A percentile compares a stretch with the other conserved stretches of the same genome.
Evolutionary conservation across 1,140 invertebrate genomes (phyloP).

Genomic region (Paracyclopina nana): DNA sequence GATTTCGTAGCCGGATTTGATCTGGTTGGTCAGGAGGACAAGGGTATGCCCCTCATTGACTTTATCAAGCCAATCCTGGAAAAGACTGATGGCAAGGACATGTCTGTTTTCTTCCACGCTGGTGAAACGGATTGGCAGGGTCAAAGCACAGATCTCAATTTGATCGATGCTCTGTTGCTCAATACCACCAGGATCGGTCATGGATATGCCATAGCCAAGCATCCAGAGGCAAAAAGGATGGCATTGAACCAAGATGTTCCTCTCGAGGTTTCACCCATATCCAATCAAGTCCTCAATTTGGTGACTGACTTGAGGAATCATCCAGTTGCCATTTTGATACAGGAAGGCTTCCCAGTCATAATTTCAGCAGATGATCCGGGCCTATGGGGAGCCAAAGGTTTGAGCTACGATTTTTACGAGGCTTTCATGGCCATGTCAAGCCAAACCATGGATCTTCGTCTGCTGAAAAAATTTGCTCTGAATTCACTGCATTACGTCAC

Average conservation of each 20-base stretch:
- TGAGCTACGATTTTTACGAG: conserved; percentile 63
- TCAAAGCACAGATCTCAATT: conserved; percentile 37
- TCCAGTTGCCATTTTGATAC: conserved; percentile 43
- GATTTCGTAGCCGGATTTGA: conserved; percentile 48
- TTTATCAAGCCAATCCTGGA: conserved; percentile 36
- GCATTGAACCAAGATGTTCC: conserved; percentile 41
- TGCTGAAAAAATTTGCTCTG: conserved; percentile 52
- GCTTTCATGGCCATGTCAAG: conserved; percentile 57
- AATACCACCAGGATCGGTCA: conserved; percentile 47
- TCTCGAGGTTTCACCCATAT: conserved; percentile 57
- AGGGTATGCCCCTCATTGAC: conserved; percentile 35
- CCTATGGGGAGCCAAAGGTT: conserved; percentile 45
- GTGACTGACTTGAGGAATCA: conserved; percentile 58
- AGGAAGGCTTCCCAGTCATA: conserved; percentile 35
- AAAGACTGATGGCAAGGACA: conserved; percentile 24
- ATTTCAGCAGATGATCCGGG: conserved; percentile 56
- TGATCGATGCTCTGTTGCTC: conserved; percentile 55
- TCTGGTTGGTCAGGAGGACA: conserved; percentile 51
- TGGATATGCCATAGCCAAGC: conserved; percentile 49
- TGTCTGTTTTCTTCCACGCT: conserved; percentile 54
- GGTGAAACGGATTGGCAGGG: conserved; percentile 52
- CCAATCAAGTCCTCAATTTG: conserved; percentile 44
- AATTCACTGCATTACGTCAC: conserved; percentile 47
- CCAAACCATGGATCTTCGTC: conserved; percentile 39
- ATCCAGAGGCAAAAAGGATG: conserved; percentile 42